Evolutionary conservation across 2,797 vertebrate genomes (phyloP), one percentile per base, ranked within the genome.

Genomic region (Eurystomus glaucurus): DNA sequence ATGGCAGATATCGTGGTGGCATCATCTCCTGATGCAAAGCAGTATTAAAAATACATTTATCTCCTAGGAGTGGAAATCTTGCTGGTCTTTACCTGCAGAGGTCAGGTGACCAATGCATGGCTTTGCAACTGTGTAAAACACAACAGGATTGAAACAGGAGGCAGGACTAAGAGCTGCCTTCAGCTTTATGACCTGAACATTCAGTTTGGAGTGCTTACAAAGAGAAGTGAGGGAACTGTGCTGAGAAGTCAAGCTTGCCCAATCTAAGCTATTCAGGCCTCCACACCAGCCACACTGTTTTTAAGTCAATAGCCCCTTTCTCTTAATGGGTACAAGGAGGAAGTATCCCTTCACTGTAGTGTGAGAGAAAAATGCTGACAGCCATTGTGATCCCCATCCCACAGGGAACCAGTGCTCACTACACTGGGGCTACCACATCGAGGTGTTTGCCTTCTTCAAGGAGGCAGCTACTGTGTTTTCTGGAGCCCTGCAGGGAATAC

Each of bases 391-490:
- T 54, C 35, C 52, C 25, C 14, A 20, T 81, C 28, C 82, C 39
- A 10, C 2, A 8, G 31, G 39, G 14, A 2, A 39, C 39, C 45
- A 62, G 11, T 4, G 23, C 45, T 57, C 64, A 80, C 45, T 50
- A 5, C 15, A 5, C 4, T 8, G 39, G 23, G 20, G 20, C 25
- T 31, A 19, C 21, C n/a, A 31, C 11, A 6, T 6, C 0, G 0
- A 79, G 14, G 29, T 46, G 35, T 61, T 45, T 1, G 3, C 18
- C 18, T 18, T 72, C 51, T 64, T 43, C 48, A 41, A 22, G 45
- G 37, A 41, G 13, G 45, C 9, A 25, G 26, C 48, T 12, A 4
- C 33, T 71, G 9, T 7, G 3, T 29, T 54, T 72, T 68, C 68
- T 43, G 12, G 29, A 45, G 50, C 50, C 29, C 50, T 39, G 19